A percentile compares a stretch with the other conserved stretches of the same genome.
phyloP scores from a whole-genome alignment of 2,113 vertebrate genomes.

The Varanus salvator region DNA sequence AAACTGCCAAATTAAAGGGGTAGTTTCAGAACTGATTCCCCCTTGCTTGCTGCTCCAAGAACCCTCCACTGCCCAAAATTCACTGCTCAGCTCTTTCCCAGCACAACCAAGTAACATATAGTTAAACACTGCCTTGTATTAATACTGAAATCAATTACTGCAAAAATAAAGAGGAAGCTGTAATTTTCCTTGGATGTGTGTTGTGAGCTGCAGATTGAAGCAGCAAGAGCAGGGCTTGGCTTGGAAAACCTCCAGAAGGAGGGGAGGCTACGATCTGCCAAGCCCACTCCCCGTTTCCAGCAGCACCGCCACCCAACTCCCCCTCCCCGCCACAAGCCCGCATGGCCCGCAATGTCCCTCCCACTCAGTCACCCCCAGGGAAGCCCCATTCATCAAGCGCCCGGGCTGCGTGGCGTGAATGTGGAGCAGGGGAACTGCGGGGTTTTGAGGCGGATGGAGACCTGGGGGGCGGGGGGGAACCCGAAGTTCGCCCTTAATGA shows the following conservation, averaged over 20 bases:
- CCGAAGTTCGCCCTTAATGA: not conserved
- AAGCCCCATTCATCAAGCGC: not conserved
- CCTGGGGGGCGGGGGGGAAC: not conserved
- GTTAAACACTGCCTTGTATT: not conserved
- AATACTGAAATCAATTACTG: not conserved
- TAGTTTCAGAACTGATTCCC: not conserved
- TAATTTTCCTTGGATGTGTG: too few relatives aligned
- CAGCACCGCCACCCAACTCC: not conserved
- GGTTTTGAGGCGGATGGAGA: not conserved
- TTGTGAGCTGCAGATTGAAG: not conserved
- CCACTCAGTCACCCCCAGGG: not conserved
- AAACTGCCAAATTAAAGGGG: not conserved
- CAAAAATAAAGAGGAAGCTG: not conserved
- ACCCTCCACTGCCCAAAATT: not conserved
- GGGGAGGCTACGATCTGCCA: not conserved
- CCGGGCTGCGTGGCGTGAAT: not conserved
- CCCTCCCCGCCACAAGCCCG: slow-evolving; percentile 3
- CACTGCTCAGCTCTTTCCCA: not conserved
- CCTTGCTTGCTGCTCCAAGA: not conserved
- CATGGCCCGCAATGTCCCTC: slow-evolving; percentile 17
- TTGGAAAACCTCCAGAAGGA: not conserved
- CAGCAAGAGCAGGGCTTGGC: not conserved
- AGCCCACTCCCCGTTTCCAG: not conserved
- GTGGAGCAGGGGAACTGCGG: not conserved
- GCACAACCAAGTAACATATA: not conserved